A percentile compares a stretch with the other conserved stretches of the same genome.
These are phyloP conservation scores for Lethenteron camtschaticum DNA, from an alignment of 2,113 vertebrate species.

Conservation along the genomic window DNA sequence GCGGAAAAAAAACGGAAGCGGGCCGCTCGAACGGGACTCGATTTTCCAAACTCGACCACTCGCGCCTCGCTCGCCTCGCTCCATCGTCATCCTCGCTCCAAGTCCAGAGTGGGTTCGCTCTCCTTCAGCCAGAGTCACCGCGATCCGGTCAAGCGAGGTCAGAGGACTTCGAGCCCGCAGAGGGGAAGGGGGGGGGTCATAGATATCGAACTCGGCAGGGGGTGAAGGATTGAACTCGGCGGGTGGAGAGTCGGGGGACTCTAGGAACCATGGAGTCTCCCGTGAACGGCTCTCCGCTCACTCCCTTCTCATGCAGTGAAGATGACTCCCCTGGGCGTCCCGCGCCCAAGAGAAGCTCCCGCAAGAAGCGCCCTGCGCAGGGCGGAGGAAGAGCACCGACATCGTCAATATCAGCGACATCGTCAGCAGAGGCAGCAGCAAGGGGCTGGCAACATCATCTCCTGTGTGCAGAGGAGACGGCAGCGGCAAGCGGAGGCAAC, in stretches of 20 bases:
- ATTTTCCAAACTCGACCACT: too few species aligned
- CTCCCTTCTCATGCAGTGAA: neutral
- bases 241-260: constrained; percentile 2
- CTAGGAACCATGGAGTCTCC: constrained; percentile 2
- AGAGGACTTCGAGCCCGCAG: neutral
- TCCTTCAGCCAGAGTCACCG: neutral
- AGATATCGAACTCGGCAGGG: neutral
- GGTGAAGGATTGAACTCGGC: neutral
- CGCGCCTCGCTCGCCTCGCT: too few species aligned
- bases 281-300: neutral
- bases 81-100: too few species aligned
- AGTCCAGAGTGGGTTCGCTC: too few species aligned
- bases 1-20: neutral
- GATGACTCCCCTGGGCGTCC: neutral
- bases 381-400: neutral
- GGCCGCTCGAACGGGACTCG: neutral
- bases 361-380: neutral
- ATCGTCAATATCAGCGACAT: too few species aligned
- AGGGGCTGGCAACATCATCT: too few species aligned
- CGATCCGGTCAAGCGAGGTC: neutral
- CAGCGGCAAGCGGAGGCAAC: constrained; percentile 2
- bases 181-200: neutral
- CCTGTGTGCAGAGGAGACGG: neutral
- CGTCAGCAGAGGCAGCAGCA: too few species aligned
- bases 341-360: neutral